Conservation (phyloP, 2,113 vertebrate species). For the Vulpes vulpes region DNA sequence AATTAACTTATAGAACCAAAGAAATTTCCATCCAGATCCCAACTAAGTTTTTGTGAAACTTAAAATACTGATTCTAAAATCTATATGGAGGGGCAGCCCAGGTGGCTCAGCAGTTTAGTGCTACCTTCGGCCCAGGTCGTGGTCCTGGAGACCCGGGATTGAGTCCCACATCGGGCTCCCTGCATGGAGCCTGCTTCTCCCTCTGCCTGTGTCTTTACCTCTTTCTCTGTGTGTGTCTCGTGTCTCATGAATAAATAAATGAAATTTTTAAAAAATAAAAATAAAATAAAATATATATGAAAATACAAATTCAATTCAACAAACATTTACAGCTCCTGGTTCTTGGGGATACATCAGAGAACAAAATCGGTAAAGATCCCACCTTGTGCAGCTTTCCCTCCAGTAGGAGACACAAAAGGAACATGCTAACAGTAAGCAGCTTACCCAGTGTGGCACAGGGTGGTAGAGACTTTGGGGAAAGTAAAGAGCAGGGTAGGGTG, state of each 20-base stretch:
- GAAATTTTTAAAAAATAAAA: too few species aligned
- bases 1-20: neutral
- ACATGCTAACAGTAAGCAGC: fast-evolving
- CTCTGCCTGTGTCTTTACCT: too few species aligned
- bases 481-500: fast-evolving
- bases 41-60: neutral
- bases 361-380: fast-evolving
- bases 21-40: neutral
- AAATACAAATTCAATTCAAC: neutral
- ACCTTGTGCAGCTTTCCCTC: fast-evolving
- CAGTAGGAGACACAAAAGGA: fast-evolving
- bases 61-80: too few species aligned
- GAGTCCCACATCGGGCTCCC: too few species aligned
- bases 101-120: too few species aligned
- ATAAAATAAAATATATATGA: too few species aligned
- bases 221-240: too few species aligned
- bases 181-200: too few species aligned
- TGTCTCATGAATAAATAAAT: too few species aligned
- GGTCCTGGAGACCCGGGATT: too few species aligned
- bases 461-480: neutral
- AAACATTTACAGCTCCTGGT: neutral
- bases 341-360: neutral
- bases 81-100: too few species aligned
- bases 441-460: fast-evolving
- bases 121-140: too few species aligned